Conservation (phyloP, 2,113 vertebrate species). For the Cyprichromis sp. region DNA sequence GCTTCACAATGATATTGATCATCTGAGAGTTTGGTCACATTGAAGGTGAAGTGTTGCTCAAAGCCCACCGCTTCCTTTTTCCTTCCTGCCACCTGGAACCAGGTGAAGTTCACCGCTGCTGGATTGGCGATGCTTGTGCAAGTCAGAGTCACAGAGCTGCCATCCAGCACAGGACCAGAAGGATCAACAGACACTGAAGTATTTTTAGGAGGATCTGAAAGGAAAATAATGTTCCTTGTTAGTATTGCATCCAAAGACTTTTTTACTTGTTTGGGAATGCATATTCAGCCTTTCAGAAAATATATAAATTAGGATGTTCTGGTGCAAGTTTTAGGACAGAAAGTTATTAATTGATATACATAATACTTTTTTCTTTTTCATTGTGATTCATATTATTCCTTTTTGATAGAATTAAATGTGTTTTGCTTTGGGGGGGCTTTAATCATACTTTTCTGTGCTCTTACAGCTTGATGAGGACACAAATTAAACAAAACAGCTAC, state of each 20-base stretch:
- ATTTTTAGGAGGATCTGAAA: slow-evolving; percentile 60
- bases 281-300: neutral
- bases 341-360: rapidly evolving
- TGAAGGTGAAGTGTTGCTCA: slow-evolving; percentile 27
- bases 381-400: neutral
- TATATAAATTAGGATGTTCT: neutral
- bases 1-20: slow-evolving; percentile 50
- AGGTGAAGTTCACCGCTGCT: slow-evolving; percentile 48
- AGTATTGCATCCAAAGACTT: neutral
- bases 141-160: slow-evolving; percentile 52
- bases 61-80: slow-evolving; percentile 3
- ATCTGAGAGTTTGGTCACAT: slow-evolving; percentile 44
- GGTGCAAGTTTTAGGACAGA: neutral
- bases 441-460: neutral
- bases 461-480: neutral
- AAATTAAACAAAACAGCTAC: neutral
- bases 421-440: neutral
- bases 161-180: slow-evolving; percentile 27
- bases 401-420: neutral
- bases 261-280: neutral
- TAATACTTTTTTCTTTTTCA: neutral
- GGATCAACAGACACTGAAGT: slow-evolving; percentile 30
- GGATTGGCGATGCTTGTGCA: slow-evolving; percentile 58
- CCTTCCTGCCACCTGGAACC: slow-evolving; percentile 47
- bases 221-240: neutral